Base-by-base conservation (phyloP, 2,888 invertebrate species). In the Deilephila porcellus region DNA sequence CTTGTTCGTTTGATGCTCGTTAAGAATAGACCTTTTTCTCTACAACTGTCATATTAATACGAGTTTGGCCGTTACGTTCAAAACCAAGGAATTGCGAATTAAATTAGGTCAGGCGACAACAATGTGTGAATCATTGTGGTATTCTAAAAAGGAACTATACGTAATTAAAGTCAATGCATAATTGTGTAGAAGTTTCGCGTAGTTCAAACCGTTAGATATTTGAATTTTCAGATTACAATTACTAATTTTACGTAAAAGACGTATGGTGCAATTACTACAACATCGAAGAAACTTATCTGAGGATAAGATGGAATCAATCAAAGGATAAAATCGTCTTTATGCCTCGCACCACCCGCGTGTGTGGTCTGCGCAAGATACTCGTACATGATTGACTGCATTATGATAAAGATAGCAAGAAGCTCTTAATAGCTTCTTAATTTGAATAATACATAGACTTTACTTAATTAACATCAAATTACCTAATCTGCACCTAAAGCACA, bases 31-130 rank as follows among this genome's bases (percentile, higher is more conserved):
- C 17, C 3, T 8, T 8, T 8, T 8, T 19, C 3, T 19, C 17
- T 1, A 53, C 19, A 19, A 53, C 53, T 19, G 53, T 53, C 17
- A 56, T 4, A 3, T 53, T 53, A 17, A 17, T n/a, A 56, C 56
- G 56, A n/a, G 25, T 64, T 67, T 19, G 67, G 52, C 67, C 52
- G 67, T 67, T 67, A 45, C 25, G 52, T 67, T 52, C 25, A 25
- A 67, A 67, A 67, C 25, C 52, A 20, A 34, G 63, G 37, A 63
- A 63, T 34, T 19, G 45, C 67, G 67, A 67, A 67, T 67, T 67
- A 67, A 67, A 67, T 67, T 45, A 52, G 64, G 25, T 4, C 20
- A 45, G 20, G 25, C 45, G 17, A 62, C 17, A 14, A 37, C 45
- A 67, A 45, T 52, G 45, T 17, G 25, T 67, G 67, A 67, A 67